Base-by-base conservation (phyloP, 1,140 invertebrate species). In the Drosophila obscura region DNA sequence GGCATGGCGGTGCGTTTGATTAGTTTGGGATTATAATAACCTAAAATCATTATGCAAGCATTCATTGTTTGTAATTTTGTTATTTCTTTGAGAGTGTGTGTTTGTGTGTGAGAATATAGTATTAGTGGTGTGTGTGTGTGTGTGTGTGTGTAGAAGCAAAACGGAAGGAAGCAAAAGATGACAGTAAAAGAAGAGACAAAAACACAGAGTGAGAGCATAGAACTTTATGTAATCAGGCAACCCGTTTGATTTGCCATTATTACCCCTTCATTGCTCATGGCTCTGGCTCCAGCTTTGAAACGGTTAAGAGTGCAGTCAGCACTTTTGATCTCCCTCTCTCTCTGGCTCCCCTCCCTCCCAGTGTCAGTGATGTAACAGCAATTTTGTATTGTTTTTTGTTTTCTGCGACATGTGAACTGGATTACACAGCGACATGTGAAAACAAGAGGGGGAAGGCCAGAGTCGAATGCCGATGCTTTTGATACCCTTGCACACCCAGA, bases 21-120 rank as follows among this genome's bases (percentile, higher is more conserved):
- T 31, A 8, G 31, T 9, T 31, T 31, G 2, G 31, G 8, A 31
- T 59, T 71, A 65, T 62, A 69, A 79, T 78, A 74, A 73, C 60
- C 64, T 60, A 58, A 73, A 73, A 73, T 46, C 60, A 73, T 78
- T 74, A 58, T 55, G 71, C 71, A 73, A 39, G 35, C 35, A 57
- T 16, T 51, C 35, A 57, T 16, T 51, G 45, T 16, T 58, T 58
- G 11, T 41, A 35, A 19, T 13, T 60, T 49, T 11, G 3, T 44
- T 57, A 11, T 24, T 51, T 19, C 26, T 51, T 43, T 44, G 11
- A 26, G 2, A 43, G 13, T 59, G 45, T 46, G n/a, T 44, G 41
- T 44, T 1, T 45, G 46, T 45, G 22, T 26, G 55, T 45, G 43
- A 45, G 43, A 41, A 41, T 53, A 39, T 39, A 39, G 5, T 41